A percentile compares a stretch with the other conserved stretches of the same genome.
Conservation (phyloP, 2,888 invertebrate genomes). For the Synergus itoensis region DNA sequence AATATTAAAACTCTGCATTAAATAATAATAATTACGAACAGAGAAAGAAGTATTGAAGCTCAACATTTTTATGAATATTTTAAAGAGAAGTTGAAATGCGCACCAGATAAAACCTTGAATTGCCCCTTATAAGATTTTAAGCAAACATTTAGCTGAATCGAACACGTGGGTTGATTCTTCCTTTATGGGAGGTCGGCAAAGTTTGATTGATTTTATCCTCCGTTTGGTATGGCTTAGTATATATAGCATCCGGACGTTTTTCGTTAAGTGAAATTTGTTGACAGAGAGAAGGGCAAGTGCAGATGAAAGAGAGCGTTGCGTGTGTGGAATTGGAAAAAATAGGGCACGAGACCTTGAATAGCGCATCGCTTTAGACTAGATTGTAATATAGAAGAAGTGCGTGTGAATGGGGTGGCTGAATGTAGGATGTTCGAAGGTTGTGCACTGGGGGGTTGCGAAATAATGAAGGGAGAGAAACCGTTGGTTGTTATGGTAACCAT, state of each 20-base stretch:
- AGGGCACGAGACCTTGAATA: conserved; percentile 19
- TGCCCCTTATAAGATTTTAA: not conserved
- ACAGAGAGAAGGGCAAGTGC: conserved; percentile 16
- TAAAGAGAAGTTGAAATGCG: not conserved
- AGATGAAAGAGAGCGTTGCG: conserved; percentile 27
- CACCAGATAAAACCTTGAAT: not conserved
- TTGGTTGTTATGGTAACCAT: conserved; percentile 36
- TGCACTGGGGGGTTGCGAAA: conserved; percentile 14
- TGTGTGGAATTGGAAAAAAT: conserved; percentile 2
- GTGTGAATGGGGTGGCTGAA: not conserved
- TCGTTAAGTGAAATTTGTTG: conserved; percentile 28
- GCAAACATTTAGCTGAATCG: not conserved
- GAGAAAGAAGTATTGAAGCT: too few species aligned
- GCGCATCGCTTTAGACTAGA: not conserved
- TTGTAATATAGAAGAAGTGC: not conserved
- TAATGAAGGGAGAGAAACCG: conserved; percentile 27
- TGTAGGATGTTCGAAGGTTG: not conserved
- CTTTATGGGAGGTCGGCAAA: not conserved
- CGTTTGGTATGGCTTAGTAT: not conserved
- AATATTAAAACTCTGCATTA: too few species aligned
- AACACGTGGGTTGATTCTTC: not conserved
- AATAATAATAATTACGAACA: too few species aligned
- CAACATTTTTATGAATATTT: not conserved
- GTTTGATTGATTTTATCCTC: conserved; percentile 1
- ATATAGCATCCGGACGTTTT: not conserved